phyloP scores from a whole-genome alignment of 37 sponge, comb jelly and placozoan genomes.

The Haliclona indistincta region DNA sequence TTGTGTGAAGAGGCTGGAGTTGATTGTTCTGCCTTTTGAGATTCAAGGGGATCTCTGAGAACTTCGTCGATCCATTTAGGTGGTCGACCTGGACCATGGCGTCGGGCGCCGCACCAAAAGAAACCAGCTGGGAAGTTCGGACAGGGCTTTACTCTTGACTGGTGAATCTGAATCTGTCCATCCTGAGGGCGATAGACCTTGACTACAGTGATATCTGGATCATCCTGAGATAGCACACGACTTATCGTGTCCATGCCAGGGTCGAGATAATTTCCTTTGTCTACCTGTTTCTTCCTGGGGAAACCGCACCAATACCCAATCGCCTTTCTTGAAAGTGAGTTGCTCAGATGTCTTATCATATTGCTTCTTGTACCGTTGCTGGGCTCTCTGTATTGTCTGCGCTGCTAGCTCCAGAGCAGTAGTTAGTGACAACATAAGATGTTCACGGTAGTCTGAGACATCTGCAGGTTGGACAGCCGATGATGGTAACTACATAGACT shows the following conservation, averaged over 20 bases:
- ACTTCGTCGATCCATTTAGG: no score
- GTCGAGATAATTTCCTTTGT: constrained; percentile 18
- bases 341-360: background rate
- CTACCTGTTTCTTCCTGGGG: constrained; percentile 54
- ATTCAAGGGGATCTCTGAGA: no score
- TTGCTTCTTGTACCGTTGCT: constrained; percentile 14
- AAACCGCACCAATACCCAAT: constrained; percentile 44
- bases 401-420: constrained; percentile 21
- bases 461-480: background rate
- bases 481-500: constrained; percentile 44
- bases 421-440: constrained; percentile 16
- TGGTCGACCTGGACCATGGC: no score
- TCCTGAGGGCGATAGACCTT: constrained; percentile 50
- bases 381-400: constrained; percentile 13
- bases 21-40: no score
- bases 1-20: no score
- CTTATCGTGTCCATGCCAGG: constrained; percentile 58
- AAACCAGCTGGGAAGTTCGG: constrained; percentile 15
- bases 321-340: background rate
- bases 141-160: constrained; percentile 18
- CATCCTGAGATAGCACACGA: background rate
- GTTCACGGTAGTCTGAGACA: constrained; percentile 26
- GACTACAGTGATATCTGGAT: background rate
- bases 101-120: constrained; percentile 37
- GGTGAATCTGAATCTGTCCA: constrained; percentile 29